Percentiles rank a stretch among this genome's conserved stretches.
phyloP scores from a whole-genome alignment of 2,888 invertebrate species.

The Dorcus parallelipipedus region DNA sequence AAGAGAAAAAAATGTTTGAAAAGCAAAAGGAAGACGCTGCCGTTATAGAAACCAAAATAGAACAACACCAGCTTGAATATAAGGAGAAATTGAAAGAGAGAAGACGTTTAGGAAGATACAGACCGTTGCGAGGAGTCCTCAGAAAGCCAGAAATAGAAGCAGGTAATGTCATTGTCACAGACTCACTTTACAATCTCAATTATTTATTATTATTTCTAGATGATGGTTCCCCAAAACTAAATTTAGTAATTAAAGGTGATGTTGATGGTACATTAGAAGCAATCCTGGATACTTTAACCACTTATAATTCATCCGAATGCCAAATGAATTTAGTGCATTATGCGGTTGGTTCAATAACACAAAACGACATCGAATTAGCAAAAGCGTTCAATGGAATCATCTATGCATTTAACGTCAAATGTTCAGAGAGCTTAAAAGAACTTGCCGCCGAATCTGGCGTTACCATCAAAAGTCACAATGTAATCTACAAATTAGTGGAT shows the following conservation, averaged over 20 bases:
- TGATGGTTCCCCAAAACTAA: conserved; percentile 40
- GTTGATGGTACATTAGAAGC: conserved; percentile 97
- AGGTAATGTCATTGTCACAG: conserved; percentile 23
- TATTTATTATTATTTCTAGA: conserved; percentile 11
- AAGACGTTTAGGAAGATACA: conserved; percentile 59
- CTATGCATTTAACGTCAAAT: conserved; percentile 83
- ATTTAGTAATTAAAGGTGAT: conserved; percentile 67
- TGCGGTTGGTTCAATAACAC: conserved; percentile 84
- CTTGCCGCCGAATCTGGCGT: conserved; percentile 57
- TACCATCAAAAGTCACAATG: conserved; percentile 68
- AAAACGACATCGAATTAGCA: conserved; percentile 80
- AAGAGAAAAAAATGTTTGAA: conserved; percentile 56
- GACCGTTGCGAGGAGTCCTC: conserved; percentile 56
- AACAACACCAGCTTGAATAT: conserved; percentile 64
- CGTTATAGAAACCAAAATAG: conserved; percentile 63
- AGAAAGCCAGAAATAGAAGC: conserved; percentile 54
- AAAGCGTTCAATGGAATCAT: conserved; percentile 73
- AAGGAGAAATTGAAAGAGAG: conserved; percentile 58
- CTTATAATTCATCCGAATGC: conserved; percentile 77
- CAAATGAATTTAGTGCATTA: conserved; percentile 82
- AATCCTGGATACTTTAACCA: conserved; percentile 83
- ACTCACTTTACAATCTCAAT: not conserved
- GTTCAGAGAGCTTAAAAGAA: conserved; percentile 49
- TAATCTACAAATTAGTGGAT: conserved; percentile 92
- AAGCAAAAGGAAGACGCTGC: conserved; percentile 62